Conservation (phyloP, 2,888 invertebrate genomes). For the Hylaea fasciaria region DNA sequence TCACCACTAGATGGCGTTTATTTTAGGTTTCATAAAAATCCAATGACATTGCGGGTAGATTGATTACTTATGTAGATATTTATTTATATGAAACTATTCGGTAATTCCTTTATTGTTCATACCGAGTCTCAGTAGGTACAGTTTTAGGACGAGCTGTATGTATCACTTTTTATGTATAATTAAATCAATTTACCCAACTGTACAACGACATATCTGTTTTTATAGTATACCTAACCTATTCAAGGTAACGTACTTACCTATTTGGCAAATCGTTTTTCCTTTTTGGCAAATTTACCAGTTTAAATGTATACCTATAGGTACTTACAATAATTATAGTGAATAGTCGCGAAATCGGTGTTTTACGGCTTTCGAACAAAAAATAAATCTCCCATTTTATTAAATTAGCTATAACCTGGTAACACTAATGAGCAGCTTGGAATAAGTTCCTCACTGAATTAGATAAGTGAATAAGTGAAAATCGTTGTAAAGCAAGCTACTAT, state of each 20-base stretch:
- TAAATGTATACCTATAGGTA: constrained; percentile 51
- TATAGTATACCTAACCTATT: constrained; percentile 69
- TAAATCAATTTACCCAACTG: constrained; percentile 51
- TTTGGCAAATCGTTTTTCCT: constrained; percentile 58
- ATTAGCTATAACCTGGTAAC: constrained; percentile 51
- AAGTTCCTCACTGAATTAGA: background rate
- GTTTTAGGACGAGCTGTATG: constrained; percentile 9
- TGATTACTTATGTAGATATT: too few species aligned
- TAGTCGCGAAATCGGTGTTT: constrained; percentile 50
- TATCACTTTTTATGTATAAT: constrained; percentile 19
- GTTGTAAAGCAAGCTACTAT: background rate
- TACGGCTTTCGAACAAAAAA: constrained; percentile 36
- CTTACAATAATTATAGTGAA: constrained; percentile 49
- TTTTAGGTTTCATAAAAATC: background rate
- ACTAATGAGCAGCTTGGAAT: constrained; percentile 40
- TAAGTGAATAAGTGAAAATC: background rate
- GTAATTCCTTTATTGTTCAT: too few species aligned
- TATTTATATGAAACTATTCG: too few species aligned
- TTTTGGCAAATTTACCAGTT: constrained; percentile 60
- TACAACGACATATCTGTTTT: constrained; percentile 81
- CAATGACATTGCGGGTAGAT: background rate
- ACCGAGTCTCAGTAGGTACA: too few species aligned
- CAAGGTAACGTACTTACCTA: constrained; percentile 55
- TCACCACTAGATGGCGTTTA: background rate
- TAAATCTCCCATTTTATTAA: constrained; percentile 34